A percentile compares a stretch with the other conserved stretches of the same genome.
These are phyloP conservation scores for Python bivittatus DNA, from an alignment of 2,113 vertebrate species.

Conservation along the genomic window DNA sequence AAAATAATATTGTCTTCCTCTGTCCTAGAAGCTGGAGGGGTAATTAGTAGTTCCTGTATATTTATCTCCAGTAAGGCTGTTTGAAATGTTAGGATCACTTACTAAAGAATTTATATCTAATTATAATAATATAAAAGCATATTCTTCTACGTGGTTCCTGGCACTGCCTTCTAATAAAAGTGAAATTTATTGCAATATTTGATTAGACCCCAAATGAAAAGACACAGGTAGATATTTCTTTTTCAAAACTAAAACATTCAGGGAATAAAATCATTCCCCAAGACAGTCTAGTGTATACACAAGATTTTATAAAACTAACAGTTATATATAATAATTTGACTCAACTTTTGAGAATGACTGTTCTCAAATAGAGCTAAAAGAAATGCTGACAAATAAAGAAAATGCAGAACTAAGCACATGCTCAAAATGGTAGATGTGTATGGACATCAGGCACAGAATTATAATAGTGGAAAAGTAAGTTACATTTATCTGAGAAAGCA, in stretches of 20 bases:
- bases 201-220: background rate
- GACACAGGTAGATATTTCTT: background rate
- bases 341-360: background rate
- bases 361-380: background rate
- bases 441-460: background rate
- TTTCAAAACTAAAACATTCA: conserved; percentile 8
- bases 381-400: background rate
- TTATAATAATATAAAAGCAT: background rate
- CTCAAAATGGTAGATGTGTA: background rate
- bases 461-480: background rate
- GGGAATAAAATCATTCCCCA: conserved; percentile 27
- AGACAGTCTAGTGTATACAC: background rate
- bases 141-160: background rate
- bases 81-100: background rate
- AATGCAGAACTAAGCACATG: background rate
- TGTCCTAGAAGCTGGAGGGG: background rate
- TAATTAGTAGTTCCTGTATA: conserved; percentile 48
- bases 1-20: conserved; percentile 45
- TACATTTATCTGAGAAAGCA: background rate
- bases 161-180: conserved; percentile 16
- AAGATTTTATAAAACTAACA: background rate
- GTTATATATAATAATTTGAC: background rate
- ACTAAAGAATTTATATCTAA: background rate
- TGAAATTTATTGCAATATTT: background rate
- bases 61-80: conserved; percentile 34